Conservation (phyloP, 2,113 vertebrate genomes). For the Heterotilapia buettikoferi region DNA sequence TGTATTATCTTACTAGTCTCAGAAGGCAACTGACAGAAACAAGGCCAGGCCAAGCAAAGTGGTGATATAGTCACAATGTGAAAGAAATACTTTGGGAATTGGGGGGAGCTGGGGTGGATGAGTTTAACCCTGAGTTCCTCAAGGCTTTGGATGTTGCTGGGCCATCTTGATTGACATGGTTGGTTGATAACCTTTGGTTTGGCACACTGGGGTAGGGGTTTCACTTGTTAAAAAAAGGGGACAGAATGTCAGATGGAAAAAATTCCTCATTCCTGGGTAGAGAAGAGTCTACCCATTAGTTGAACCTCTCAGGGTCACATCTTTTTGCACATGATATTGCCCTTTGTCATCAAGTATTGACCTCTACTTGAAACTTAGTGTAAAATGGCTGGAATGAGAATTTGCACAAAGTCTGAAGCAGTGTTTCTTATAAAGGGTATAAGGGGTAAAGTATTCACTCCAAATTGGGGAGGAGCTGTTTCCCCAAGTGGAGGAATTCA, state of each 20-base stretch:
- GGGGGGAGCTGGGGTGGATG: not conserved
- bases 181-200: not conserved
- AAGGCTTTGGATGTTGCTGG: no score
- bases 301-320: fast-evolving
- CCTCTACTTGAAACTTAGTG: fast-evolving
- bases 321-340: fast-evolving
- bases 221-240: no score
- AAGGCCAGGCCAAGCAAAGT: no score
- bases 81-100: no score
- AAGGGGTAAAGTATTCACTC: fast-evolving
- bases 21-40: no score
- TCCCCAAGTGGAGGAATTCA: not conserved
- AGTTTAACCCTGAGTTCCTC: no score
- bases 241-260: no score
- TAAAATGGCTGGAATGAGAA: not conserved
- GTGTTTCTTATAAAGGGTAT: fast-evolving
- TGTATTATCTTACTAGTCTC: no score
- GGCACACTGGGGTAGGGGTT: not conserved
- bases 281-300: no score
- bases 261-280: no score
- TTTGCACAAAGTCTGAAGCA: fast-evolving
- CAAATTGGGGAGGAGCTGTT: not conserved
- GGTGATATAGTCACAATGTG: no score
- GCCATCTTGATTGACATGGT: no score
- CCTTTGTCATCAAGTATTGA: not conserved